Evolutionary conservation across 2,888 invertebrate genomes (phyloP).

Genomic region (Alviniconcha strummeri): DNA sequence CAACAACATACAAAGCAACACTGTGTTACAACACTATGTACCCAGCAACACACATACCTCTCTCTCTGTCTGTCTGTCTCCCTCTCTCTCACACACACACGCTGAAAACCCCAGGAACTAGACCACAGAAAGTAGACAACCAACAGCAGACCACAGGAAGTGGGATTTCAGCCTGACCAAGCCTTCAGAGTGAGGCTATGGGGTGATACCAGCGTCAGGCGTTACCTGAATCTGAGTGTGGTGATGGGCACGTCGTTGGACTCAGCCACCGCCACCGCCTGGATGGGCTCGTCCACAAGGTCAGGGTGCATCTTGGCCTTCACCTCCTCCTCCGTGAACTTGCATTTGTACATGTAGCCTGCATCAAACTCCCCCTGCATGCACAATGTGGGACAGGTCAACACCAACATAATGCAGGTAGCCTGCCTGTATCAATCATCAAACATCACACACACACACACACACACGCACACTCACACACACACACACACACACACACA

Average conservation of each 20-base stretch:
- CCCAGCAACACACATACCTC: background rate
- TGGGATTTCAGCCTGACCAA: too few relatives aligned
- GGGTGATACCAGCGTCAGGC: background rate
- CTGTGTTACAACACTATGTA: too few relatives aligned
- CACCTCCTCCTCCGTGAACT: constrained; percentile 62
- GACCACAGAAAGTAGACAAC: too few relatives aligned
- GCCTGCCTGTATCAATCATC: too few relatives aligned
- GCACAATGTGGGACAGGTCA: background rate
- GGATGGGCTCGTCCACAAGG: constrained; percentile 64
- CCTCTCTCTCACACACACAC: background rate
- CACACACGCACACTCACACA: too few relatives aligned
- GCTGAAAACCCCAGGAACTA: background rate
- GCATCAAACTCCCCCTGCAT: constrained; percentile 71
- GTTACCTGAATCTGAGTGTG: constrained; percentile 67
- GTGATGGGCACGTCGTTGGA: constrained; percentile 68
- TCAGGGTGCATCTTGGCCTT: constrained; percentile 55
- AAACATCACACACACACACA: too few relatives aligned
- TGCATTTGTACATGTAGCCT: constrained; percentile 72
- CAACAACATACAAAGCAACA: too few relatives aligned
- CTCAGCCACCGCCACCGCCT: constrained; percentile 62
- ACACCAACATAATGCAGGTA: background rate
- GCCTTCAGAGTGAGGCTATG: too few relatives aligned
- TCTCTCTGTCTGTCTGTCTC: background rate
- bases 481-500: too few relatives aligned
- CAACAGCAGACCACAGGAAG: too few relatives aligned